Evolutionary conservation across 2,113 vertebrate species (phyloP).

Genomic region (Eolophus roseicapilla): DNA sequence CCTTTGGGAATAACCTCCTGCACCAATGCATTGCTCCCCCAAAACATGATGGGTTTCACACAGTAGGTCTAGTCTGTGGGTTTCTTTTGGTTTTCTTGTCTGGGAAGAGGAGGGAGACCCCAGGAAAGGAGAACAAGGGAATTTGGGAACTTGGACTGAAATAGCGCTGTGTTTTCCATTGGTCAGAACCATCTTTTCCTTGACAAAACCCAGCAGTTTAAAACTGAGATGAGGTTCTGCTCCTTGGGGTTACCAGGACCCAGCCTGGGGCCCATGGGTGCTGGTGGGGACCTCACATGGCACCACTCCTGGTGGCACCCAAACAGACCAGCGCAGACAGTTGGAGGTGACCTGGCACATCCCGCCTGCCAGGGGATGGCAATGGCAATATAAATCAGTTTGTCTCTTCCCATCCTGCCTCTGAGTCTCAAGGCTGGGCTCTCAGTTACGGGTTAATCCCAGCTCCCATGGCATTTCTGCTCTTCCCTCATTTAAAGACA

Average conservation of each 20-base stretch:
- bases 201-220: not conserved
- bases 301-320: too few relatives aligned
- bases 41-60: fast-evolving
- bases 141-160: not conserved
- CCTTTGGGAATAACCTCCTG: not conserved
- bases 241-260: not conserved
- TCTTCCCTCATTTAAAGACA: not conserved
- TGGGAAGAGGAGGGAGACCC: not conserved
- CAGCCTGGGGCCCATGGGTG: not conserved
- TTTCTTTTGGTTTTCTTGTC: not conserved
- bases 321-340: fast-evolving
- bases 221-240: not conserved
- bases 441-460: not conserved
- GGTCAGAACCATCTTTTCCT: not conserved
- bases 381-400: not conserved
- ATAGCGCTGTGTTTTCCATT: fast-evolving
- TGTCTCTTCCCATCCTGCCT: not conserved
- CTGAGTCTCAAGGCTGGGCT: fast-evolving
- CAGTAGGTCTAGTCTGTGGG: not conserved
- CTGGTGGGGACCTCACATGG: too few relatives aligned
- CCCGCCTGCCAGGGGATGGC: too few relatives aligned
- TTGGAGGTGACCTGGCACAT: fast-evolving
- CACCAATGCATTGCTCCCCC: fast-evolving
- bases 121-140: not conserved
- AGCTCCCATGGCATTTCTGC: not conserved